Evolutionary conservation across 2,888 invertebrate genomes (phyloP).

Genomic region (Mythimna albipuncta): DNA sequence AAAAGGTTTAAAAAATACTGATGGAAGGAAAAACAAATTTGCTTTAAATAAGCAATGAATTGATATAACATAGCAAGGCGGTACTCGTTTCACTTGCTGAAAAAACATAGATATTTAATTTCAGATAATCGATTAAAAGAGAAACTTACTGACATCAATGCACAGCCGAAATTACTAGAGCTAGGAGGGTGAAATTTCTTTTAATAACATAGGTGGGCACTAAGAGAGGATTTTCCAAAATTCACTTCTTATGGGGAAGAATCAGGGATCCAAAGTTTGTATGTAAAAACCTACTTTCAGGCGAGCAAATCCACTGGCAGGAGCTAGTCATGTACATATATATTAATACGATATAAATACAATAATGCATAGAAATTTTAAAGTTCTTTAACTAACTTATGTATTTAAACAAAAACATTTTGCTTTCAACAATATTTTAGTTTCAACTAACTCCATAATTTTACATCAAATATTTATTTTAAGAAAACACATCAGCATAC

Average conservation of each 20-base stretch:
- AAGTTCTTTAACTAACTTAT: not conserved
- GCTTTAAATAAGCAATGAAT: not conserved
- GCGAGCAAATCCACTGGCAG: no score
- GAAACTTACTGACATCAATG: no score
- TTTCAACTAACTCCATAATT: slow-evolving; percentile 10
- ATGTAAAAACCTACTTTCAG: no score
- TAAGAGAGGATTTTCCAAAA: no score
- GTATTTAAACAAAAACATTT: not conserved
- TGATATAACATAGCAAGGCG: not conserved
- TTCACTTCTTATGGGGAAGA: no score
- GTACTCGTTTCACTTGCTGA: not conserved
- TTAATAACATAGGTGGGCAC: no score
- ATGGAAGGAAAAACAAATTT: not conserved
- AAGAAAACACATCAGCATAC: slow-evolving; percentile 17
- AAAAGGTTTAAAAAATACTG: slow-evolving; percentile 6
- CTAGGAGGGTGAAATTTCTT: no score
- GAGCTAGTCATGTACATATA: no score
- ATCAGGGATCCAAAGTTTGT: no score
- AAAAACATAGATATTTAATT: not conserved
- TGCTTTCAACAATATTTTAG: slow-evolving; percentile 11
- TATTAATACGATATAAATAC: no score
- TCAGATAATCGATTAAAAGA: not conserved
- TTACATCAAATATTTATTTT: slow-evolving; percentile 22
- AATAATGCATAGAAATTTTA: not conserved
- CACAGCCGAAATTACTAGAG: no score